Conservation (phyloP, 2,888 invertebrate genomes). For the Trichopria drosophilae region DNA sequence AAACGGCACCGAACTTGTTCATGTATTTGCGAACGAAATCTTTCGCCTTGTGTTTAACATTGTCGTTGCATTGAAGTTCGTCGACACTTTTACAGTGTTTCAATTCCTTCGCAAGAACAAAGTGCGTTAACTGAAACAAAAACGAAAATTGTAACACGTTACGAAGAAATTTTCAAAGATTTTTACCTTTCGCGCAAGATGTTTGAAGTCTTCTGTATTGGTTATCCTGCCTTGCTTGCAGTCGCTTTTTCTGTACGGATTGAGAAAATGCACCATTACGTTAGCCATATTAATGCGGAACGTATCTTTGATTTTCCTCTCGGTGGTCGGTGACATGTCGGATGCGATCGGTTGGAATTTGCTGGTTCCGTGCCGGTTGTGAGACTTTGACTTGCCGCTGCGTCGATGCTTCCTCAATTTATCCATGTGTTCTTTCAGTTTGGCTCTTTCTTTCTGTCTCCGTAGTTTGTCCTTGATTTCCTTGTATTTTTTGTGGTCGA, state of each 20-base stretch:
- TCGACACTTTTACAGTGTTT: conserved; percentile 87
- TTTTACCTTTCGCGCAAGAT: conserved; percentile 85
- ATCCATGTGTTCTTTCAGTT: conserved; percentile 59
- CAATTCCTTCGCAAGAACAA: conserved; percentile 92
- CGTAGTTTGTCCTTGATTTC: conserved; percentile 79
- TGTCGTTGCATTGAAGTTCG: conserved; percentile 84
- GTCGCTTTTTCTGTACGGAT: conserved; percentile 83
- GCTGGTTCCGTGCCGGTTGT: conserved; percentile 46
- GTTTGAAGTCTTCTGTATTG: conserved; percentile 90
- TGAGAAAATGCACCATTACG: conserved; percentile 83
- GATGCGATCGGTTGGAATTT: conserved; percentile 58
- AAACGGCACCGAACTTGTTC: conserved; percentile 87
- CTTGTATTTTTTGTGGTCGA: conserved; percentile 75
- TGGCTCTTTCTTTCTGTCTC: conserved; percentile 67
- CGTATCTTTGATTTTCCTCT: conserved; percentile 79
- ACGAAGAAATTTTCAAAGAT: not conserved
- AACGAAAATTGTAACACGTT: conserved; percentile 5
- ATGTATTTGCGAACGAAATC: conserved; percentile 96
- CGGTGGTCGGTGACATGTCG: conserved; percentile 61
- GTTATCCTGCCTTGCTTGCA: conserved; percentile 85
- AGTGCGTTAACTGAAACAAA: conserved; percentile 81
- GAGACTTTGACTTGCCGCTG: conserved; percentile 48
- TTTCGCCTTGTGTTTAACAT: conserved; percentile 91
- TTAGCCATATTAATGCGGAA: conserved; percentile 80
- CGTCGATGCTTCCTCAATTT: conserved; percentile 58